Conservation (phyloP, 2,888 invertebrate species). For the Ctena decussata region DNA sequence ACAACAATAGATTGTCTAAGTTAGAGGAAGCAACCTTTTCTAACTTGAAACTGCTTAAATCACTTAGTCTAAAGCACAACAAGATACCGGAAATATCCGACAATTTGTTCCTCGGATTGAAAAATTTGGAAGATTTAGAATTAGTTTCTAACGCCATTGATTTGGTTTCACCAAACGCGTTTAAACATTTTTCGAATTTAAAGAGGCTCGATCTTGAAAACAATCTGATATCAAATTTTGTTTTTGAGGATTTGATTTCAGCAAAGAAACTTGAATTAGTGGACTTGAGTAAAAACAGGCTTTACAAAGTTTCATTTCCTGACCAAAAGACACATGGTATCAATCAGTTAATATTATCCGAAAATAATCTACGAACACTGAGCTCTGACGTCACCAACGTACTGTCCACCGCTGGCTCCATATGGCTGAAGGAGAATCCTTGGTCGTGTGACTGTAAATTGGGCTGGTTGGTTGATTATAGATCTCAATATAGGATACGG, state of each 20-base stretch:
- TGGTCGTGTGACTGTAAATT: constrained; percentile 77
- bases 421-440: constrained; percentile 70
- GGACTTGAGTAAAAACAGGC: constrained; percentile 66
- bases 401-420: constrained; percentile 57
- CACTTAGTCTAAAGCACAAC: constrained; percentile 73
- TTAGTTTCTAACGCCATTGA: constrained; percentile 69
- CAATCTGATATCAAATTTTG: constrained; percentile 71
- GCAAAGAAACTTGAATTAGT: constrained; percentile 64
- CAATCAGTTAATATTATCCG: constrained; percentile 60
- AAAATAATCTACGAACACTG: constrained; percentile 66
- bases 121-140: constrained; percentile 71
- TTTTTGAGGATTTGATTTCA: constrained; percentile 63
- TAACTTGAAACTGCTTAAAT: constrained; percentile 64
- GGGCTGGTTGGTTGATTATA: constrained; percentile 63
- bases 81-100: constrained; percentile 63
- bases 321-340: constrained; percentile 51
- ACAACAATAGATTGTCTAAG: constrained; percentile 66
- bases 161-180: constrained; percentile 63
- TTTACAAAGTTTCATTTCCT: constrained; percentile 60
- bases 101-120: constrained; percentile 70
- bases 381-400: constrained; percentile 55
- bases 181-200: constrained; percentile 68
- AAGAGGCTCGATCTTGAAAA: constrained; percentile 65
- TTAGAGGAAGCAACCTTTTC: constrained; percentile 71
- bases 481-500: constrained; percentile 51